Evolutionary conservation across 2,797 vertebrate species (phyloP), one percentile per base, ranked within the genome.

Genomic region (Nannoperca australis): DNA sequence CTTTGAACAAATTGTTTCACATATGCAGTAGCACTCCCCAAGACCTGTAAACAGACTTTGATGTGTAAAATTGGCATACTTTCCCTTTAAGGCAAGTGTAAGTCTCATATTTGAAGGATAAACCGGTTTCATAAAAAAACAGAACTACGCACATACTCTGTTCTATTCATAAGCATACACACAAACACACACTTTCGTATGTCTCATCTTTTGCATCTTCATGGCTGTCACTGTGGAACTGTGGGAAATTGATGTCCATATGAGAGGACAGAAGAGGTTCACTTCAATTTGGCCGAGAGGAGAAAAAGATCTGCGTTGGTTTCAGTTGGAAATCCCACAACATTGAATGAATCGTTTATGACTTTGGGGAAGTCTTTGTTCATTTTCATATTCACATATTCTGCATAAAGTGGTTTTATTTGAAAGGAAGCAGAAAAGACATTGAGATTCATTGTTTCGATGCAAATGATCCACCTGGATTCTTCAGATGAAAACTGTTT

Each of bases 281-380:
- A 30, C 47, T 65, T 63, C 30, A 67, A 38, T 54, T 18, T 49
- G 47, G 49, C 67, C 2, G 22, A 58, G 51, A 53, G 60, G 34
- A 82, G 42, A 51, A 53, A 56, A 24, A 80, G 42, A 51, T 42
- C n/a, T 6, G 0, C 24, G 56, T 32, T 55, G 42, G 49, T 50
- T 42, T 76, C 66, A 60, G 50, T 15, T 63, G 27, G 30, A 70
- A 50, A 70, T 50, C 34, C 24, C 44, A 49, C 59, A 59, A 5
- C 32, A 53, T 60, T 61, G 62, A 84, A 61, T 73, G 9, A 76
- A 50, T 66, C 5, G 5, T 61, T 24, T n/a, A 20, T 12, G 34
- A 63, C 40, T 12, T 40, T 40, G 38, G 4, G 12, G 12, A 38
- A 9, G 10, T 38, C 9, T 38, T 38, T 38, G 36, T 38, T 38